Conservation (phyloP, 2,113 vertebrate genomes). For the Myotis davidii region DNA sequence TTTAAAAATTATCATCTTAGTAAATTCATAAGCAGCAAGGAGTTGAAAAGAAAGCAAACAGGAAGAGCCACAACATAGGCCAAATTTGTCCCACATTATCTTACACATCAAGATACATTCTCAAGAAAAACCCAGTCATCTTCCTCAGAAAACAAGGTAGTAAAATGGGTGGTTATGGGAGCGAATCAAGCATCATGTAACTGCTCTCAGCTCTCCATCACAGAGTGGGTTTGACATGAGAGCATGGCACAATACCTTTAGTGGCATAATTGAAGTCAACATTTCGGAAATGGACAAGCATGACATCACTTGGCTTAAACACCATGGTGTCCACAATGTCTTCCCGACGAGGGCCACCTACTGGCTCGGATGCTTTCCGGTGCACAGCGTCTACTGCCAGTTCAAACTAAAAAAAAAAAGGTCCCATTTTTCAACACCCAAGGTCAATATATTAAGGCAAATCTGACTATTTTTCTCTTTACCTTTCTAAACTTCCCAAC, state of each 20-base stretch:
- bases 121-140: neutral
- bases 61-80: neutral
- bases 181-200: neutral
- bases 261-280: slow-evolving; percentile 95
- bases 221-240: neutral
- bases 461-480: neutral
- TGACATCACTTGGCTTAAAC: slow-evolving; percentile 92
- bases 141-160: neutral
- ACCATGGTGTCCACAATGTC: slow-evolving; percentile 96
- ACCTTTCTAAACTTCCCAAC: neutral
- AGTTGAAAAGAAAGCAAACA: neutral
- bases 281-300: slow-evolving; percentile 93
- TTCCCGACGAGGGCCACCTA: slow-evolving; percentile 88
- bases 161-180: neutral
- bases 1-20: neutral
- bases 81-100: neutral
- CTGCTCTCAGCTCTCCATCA: neutral
- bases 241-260: slow-evolving; percentile 85
- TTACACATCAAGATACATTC: neutral
- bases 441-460: neutral
- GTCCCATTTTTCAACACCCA: slow-evolving; percentile 32
- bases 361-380: slow-evolving; percentile 84
- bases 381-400: slow-evolving; percentile 96
- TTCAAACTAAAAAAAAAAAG: slow-evolving; percentile 87
- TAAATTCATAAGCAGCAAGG: neutral